Evolutionary conservation across 2,888 invertebrate genomes (phyloP).

Genomic region (Andricus quercusramuli): DNA sequence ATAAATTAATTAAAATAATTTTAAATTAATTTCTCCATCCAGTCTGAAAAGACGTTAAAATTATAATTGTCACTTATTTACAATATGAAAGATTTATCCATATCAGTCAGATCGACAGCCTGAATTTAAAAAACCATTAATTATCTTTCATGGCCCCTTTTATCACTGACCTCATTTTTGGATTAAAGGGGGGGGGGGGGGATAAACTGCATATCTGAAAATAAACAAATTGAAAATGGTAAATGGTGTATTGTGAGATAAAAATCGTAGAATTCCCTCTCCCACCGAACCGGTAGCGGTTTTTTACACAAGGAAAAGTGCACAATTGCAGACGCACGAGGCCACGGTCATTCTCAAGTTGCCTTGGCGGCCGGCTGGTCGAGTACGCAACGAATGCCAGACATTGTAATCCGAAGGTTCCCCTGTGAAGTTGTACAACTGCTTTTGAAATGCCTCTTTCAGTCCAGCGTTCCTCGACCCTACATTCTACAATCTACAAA

Average conservation of each 20-base stretch:
- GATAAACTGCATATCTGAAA: neutral
- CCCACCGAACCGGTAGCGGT: neutral
- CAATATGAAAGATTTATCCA: too few species aligned
- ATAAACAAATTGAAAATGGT: neutral
- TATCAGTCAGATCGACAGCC: too few species aligned
- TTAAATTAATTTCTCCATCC: too few species aligned
- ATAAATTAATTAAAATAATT: too few species aligned
- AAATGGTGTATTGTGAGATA: neutral
- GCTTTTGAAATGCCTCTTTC: conserved; percentile 58
- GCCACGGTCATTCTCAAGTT: conserved; percentile 41
- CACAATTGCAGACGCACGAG: conserved; percentile 27
- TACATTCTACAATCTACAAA: conserved; percentile 25
- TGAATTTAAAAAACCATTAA: neutral
- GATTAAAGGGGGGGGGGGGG: too few species aligned
- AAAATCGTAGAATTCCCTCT: neutral
- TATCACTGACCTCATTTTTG: neutral
- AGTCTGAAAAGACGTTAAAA: too few species aligned
- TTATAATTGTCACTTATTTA: too few species aligned
- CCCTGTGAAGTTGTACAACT: conserved; percentile 65
- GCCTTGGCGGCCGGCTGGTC: conserved; percentile 12
- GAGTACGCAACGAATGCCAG: conserved; percentile 57
- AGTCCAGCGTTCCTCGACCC: conserved; percentile 47
- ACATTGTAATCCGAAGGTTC: conserved; percentile 66
- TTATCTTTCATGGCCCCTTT: neutral
- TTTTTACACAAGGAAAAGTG: conserved; percentile 27